Base-by-base conservation (phyloP, 2,797 vertebrate species). In the Pangasius krempfi region DNA sequence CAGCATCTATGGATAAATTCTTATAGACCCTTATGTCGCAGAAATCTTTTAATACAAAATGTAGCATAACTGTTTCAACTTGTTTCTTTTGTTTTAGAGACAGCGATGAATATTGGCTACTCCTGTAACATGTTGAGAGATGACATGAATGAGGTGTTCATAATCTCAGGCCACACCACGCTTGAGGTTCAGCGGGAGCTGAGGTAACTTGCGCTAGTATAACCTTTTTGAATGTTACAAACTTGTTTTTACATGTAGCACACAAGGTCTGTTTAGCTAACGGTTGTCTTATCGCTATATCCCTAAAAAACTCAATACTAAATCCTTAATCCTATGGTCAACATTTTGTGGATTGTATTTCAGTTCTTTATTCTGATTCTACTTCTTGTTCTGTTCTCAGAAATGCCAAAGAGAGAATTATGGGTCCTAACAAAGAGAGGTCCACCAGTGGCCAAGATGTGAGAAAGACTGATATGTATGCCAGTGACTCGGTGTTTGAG, bases 71-170 rank as follows among this genome's bases (percentile, higher is more conserved):
- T 56, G 72, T 75, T 37, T 82, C 6, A 52, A 25, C 1, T 0
- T 76, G 44, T 86, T 87, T 62, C 13, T 58, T 90, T 30, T 92
- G 40, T 94, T 94, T 64, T 92, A 98, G 97, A 98, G 94, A 97
- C 97, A 3, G 96, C 96, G 0, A 95, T 96, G 94, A 98, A 97
- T 92, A 96, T 97, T 8, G 96, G 96, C 66, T 97, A 97, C 91
- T 97, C 96, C 85, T 97, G 96, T 93, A 95, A 96, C 91, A 94
- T 98, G 94, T 94, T 98, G 88, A 95, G 96, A 47, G 96, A 97
- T 52, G 96, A 96, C 91, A 97, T 97, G 97, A 95, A 93, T 68
- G 96, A 97, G 81, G 94, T 97, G 90, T 97, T 97, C 86, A 92
- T 96, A 47, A 92, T 97, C 80, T 93, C 96, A 18, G 96, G 96